Conservation (phyloP, 2,113 vertebrate species). For the Scalopus aquaticus region DNA sequence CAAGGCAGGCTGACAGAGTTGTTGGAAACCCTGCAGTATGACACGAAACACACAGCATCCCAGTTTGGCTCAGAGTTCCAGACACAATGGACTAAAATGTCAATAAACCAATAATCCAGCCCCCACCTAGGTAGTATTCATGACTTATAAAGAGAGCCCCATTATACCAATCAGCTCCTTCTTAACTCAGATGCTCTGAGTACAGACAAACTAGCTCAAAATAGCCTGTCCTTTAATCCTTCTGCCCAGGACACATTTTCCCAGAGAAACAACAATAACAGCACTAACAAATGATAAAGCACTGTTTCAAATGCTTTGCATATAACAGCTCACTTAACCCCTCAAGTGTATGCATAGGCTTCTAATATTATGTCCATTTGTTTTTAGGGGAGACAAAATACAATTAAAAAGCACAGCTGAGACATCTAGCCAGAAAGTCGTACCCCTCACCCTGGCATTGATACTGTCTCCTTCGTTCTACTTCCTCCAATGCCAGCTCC, state of each 20-base stretch:
- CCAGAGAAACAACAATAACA: background rate
- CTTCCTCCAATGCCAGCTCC: background rate
- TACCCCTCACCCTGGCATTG: background rate
- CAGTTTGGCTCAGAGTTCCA: background rate
- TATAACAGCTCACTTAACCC: background rate
- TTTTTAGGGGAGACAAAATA: background rate
- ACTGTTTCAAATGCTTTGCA: background rate
- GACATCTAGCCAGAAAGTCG: background rate
- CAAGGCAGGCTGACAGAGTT: background rate
- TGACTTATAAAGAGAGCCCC: fast-evolving
- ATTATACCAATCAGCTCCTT: background rate
- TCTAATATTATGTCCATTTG: background rate
- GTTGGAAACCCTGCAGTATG: fast-evolving
- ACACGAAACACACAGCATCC: background rate
- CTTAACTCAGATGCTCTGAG: background rate
- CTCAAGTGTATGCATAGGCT: background rate
- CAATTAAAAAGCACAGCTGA: background rate
- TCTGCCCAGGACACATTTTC: background rate
- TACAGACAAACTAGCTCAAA: background rate
- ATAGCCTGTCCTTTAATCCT: background rate
- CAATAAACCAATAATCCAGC: background rate
- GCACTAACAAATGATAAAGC: background rate
- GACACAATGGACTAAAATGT: background rate
- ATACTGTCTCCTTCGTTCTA: background rate
- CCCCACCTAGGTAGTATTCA: fast-evolving